These are phyloP conservation scores for Rhineura floridana DNA, from an alignment of 2,113 vertebrate species.

Conservation along the genomic window DNA sequence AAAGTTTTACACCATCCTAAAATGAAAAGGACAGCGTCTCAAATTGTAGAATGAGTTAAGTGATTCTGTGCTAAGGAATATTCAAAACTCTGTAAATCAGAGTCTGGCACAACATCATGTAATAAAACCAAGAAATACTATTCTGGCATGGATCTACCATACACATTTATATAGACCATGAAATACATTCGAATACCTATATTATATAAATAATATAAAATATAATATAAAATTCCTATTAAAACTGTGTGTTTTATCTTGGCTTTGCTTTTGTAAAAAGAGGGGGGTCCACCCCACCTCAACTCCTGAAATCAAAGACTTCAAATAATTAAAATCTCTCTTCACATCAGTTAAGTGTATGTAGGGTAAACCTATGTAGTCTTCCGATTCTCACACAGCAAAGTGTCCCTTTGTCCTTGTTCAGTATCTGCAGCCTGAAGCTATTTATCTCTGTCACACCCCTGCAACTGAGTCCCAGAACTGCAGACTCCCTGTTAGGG, in stretches of 20 bases:
- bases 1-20: not conserved
- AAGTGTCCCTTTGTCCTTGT: conserved; percentile 90
- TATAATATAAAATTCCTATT: no score
- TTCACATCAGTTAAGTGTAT: conserved; percentile 66
- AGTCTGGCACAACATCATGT: not conserved
- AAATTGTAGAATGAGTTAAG: no score
- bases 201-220: no score
- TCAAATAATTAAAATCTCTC: conserved; percentile 64
- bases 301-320: conserved; percentile 60
- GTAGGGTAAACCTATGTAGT: conserved; percentile 67
- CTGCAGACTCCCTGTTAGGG: conserved; percentile 72
- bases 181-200: conserved; percentile 33
- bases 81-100: not conserved
- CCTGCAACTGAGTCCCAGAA: conserved; percentile 74
- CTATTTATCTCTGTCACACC: conserved; percentile 91
- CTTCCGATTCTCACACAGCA: conserved; percentile 66
- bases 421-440: conserved; percentile 71
- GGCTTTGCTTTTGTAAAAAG: conserved; percentile 45
- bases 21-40: conserved; percentile 3
- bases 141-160: conserved; percentile 41
- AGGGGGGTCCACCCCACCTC: not conserved
- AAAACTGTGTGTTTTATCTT: conserved; percentile 62
- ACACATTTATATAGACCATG: conserved; percentile 39
- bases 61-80: not conserved
- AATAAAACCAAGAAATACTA: conserved; percentile 12